Percentiles rank a stretch among this genome's conserved stretches.
phyloP scores from a whole-genome alignment of 2,797 vertebrate species.

The Tachyglossus aculeatus region DNA sequence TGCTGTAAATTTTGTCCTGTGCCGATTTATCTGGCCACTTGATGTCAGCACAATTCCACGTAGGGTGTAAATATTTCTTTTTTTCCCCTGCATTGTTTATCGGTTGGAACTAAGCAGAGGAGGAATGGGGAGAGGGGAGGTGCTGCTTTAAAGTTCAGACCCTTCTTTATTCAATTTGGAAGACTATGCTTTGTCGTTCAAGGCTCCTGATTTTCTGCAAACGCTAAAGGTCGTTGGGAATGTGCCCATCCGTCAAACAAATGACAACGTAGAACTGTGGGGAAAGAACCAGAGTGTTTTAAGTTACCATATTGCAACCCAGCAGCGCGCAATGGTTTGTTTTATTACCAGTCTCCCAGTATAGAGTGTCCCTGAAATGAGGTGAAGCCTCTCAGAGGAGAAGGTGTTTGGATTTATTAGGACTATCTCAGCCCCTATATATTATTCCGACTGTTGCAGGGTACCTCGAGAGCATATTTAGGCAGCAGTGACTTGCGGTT shows the following conservation, averaged over 20 bases:
- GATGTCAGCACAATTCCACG: conserved; percentile 60
- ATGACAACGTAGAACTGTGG: too few species aligned
- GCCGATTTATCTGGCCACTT: conserved; percentile 50
- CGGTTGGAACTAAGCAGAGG: too few species aligned
- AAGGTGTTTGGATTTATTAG: neutral
- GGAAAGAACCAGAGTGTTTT: too few species aligned
- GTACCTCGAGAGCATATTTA: conserved; percentile 19
- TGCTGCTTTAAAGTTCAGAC: too few species aligned
- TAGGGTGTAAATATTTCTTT: conserved; percentile 2
- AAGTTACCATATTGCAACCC: too few species aligned
- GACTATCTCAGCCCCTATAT: neutral
- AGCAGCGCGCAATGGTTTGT: neutral
- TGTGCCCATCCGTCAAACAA: too few species aligned
- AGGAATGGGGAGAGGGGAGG: too few species aligned
- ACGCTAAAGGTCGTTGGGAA: too few species aligned
- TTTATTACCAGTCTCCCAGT: neutral
- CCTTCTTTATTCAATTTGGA: too few species aligned
- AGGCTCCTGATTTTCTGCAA: too few species aligned
- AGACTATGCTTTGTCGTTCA: too few species aligned
- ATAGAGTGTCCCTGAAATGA: conserved; percentile 4
- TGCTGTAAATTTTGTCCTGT: neutral
- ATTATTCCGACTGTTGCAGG: neutral
- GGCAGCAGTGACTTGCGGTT: neutral
- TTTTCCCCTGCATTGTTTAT: neutral
- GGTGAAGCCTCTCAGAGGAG: conserved; percentile 25